Conservation (phyloP, 2,888 invertebrate species). For the Caenorhabditis virilis region DNA sequence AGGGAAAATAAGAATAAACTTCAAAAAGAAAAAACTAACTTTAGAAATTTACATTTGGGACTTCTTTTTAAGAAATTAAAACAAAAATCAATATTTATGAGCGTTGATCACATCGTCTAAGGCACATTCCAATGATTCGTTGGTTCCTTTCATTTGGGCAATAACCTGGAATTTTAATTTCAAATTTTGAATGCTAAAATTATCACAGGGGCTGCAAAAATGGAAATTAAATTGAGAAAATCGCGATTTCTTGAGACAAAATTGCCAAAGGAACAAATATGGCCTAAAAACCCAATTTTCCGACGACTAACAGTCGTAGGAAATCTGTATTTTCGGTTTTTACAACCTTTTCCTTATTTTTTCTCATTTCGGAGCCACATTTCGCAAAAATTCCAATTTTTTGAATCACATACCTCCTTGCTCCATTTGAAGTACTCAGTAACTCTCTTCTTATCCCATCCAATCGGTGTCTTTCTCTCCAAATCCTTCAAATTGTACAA, state of each 20-base stretch:
- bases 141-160: constrained; percentile 56
- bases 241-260: too few species aligned
- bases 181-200: too few species aligned
- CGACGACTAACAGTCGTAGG: neutral
- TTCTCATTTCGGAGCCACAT: neutral
- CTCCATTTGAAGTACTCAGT: constrained; percentile 65
- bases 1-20: too few species aligned
- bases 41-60: too few species aligned
- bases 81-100: too few species aligned
- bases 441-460: constrained; percentile 58
- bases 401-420: constrained; percentile 31
- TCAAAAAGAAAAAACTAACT: too few species aligned
- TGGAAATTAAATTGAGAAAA: constrained; percentile 2
- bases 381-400: neutral
- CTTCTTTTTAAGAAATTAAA: too few species aligned
- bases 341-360: neutral
- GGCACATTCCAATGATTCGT: constrained; percentile 55
- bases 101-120: constrained; percentile 63
- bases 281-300: too few species aligned
- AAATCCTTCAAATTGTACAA: constrained; percentile 81
- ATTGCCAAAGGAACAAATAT: too few species aligned
- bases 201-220: too few species aligned
- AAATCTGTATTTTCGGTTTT: neutral
- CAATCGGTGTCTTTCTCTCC: constrained; percentile 70
- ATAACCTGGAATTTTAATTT: constrained; percentile 5